phyloP scores from a whole-genome alignment of 2,797 vertebrate species.

The Pterois miles region DNA sequence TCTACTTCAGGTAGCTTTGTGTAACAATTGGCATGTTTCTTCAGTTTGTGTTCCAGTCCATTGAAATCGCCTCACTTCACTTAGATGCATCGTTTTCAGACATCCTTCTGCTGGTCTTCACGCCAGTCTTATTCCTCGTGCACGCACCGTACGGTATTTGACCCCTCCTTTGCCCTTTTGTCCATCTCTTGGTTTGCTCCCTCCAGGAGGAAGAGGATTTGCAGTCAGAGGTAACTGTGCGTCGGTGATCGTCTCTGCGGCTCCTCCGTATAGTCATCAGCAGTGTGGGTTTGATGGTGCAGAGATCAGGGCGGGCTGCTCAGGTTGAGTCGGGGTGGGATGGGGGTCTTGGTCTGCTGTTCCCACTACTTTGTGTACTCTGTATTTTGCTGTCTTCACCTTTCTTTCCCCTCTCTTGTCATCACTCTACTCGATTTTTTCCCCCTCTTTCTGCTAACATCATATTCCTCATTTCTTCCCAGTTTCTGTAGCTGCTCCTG shows the following conservation, averaged over 20 bases:
- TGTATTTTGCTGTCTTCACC: constrained; percentile 27
- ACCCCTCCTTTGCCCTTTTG: constrained; percentile 60
- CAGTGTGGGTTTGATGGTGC: constrained; percentile 63
- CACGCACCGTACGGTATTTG: constrained; percentile 29
- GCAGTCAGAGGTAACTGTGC: constrained; percentile 82
- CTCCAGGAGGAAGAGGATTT: constrained; percentile 81
- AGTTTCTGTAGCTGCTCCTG: constrained; percentile 70
- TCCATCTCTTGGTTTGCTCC: constrained; percentile 72
- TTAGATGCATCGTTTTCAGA: constrained; percentile 6
- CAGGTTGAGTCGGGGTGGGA: constrained; percentile 6
- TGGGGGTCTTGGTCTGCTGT: constrained; percentile 22
- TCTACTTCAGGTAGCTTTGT: neutral
- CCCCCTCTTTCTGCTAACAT: constrained; percentile 51
- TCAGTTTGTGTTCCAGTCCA: neutral
- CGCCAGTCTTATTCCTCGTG: constrained; percentile 21
- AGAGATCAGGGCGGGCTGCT: constrained; percentile 36
- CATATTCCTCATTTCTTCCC: constrained; percentile 64
- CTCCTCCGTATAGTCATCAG: constrained; percentile 45
- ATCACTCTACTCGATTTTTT: neutral
- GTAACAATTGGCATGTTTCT: neutral
- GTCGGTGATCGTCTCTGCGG: constrained; percentile 30
- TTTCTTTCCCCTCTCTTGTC: neutral
- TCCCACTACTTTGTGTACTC: constrained; percentile 22
- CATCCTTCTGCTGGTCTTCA: constrained; percentile 7
- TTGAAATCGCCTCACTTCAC: neutral